Evolutionary conservation across 2,888 invertebrate genomes (phyloP).

Genomic region (Sympetrum striolatum): DNA sequence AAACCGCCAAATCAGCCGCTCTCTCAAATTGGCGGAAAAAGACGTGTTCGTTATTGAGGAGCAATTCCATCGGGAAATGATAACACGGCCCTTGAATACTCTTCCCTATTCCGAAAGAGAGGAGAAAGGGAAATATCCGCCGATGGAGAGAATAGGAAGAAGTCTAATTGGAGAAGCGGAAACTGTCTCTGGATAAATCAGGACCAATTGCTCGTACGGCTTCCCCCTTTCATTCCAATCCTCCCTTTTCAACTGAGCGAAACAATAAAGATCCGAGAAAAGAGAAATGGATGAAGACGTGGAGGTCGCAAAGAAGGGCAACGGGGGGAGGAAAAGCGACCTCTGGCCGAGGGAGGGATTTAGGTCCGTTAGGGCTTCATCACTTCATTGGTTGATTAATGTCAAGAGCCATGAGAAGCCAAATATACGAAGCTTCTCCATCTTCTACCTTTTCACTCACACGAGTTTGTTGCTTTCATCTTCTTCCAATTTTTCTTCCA

Average conservation of each 20-base stretch:
- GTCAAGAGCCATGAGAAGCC: constrained; percentile 1
- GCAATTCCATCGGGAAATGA: too few species aligned
- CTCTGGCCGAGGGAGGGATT: neutral
- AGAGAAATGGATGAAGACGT: neutral
- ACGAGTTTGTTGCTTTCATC: neutral
- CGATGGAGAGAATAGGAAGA: neutral
- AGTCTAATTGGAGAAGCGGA: neutral
- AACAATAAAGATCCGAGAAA: neutral
- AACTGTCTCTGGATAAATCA: neutral
- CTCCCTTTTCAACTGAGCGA: neutral
- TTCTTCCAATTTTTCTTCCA: neutral
- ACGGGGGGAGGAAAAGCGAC: neutral
- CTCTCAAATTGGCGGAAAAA: too few species aligned
- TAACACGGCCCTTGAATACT: too few species aligned
- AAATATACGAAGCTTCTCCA: neutral
- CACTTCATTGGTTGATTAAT: constrained; percentile 22
- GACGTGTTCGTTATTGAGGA: too few species aligned
- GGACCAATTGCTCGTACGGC: neutral
- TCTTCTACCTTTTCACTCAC: neutral
- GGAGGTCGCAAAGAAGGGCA: neutral
- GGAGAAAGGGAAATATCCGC: neutral
- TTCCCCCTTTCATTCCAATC: neutral
- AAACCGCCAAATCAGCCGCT: too few species aligned
- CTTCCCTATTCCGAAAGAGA: neutral
- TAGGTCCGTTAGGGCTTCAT: constrained; percentile 21